Evolutionary conservation across 1,140 invertebrate species (phyloP).

Genomic region (Papilio aristodemus): DNA sequence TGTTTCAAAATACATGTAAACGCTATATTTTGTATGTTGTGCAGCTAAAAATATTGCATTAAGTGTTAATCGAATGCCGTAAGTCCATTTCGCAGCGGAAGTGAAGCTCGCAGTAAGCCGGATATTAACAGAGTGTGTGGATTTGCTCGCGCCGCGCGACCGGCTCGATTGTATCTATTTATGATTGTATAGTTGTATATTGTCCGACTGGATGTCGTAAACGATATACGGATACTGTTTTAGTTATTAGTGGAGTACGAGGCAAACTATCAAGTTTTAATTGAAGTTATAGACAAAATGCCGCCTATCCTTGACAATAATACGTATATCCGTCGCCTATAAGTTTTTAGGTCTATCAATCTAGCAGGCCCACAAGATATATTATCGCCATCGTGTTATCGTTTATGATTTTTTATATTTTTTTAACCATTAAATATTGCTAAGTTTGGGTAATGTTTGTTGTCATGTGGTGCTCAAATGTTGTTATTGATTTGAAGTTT

Average conservation of each 20-base stretch:
- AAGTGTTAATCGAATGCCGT: conserved; percentile 20
- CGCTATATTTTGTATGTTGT: background rate
- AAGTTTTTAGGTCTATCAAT: too few species aligned
- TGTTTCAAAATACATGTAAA: background rate
- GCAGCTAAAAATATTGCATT: conserved; percentile 10
- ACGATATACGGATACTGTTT: background rate
- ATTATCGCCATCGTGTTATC: too few species aligned
- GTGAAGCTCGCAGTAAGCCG: conserved; percentile 34
- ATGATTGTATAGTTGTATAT: background rate
- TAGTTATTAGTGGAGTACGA: background rate
- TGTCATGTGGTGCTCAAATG: background rate
- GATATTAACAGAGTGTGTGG: conserved; percentile 33
- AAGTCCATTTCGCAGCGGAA: conserved; percentile 33
- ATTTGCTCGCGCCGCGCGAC: conserved; percentile 8
- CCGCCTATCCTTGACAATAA: too few species aligned
- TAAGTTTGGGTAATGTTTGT: background rate
- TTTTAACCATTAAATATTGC: background rate
- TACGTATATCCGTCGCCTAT: too few species aligned
- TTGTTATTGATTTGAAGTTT: background rate
- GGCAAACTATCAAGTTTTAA: too few species aligned
- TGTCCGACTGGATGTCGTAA: background rate
- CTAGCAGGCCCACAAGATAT: too few species aligned
- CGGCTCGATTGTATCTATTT: background rate
- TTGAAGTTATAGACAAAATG: too few species aligned
- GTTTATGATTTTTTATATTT: background rate